Base-by-base conservation (phyloP, 2,888 invertebrate species). In the Listrodromus nycthemerus region DNA sequence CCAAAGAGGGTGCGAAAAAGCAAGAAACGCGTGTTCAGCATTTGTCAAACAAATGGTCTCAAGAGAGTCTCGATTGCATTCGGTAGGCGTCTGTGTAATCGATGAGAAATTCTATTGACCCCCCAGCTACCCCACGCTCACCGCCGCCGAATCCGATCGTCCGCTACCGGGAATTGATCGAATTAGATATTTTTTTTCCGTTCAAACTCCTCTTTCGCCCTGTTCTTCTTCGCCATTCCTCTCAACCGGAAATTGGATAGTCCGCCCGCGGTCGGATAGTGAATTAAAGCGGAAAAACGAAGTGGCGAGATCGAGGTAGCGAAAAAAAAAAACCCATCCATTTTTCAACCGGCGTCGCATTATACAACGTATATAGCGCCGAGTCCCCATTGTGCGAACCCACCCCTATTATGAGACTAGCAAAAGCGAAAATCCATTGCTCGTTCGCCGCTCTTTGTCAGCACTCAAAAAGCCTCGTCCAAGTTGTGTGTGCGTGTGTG, bases 241-340 rank as follows among this genome's bases (percentile, higher is more conserved):
- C 71, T 82, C 67, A 58, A 77, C 81, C 77, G 82, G 82, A 77
- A 82, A 82, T 82, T 82, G 73, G 82, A 77, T 73, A 73, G 77
- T 82, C 48, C 82, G 67, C 58, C 48, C 45, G 67, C 41, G 81
- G 71, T 73, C 67, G 71, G 71, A 77, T 82, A 82, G 73, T 82
- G 77, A 82, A 82, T 82, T 82, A 82, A 82, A 82, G 77, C 73
- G 82, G 73, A 58, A 74, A 67, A 74, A 48, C 41, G 70, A 71
- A 76, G 76, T 70, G 52, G 70, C 55, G 65, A 75, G 63, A 70
- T 79, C 79, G 65, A 74, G 63, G 61, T 65, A 48, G 10, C n/a
- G 24, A 24, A 37, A 37, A 16, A 16, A 52, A 48, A 74, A 69
- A 69, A 69, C 37, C 69, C 45, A 50, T 52, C 63, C 69, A 73